phyloP scores from a whole-genome alignment of 2,888 invertebrate species.

The Cephus nigrinus region DNA sequence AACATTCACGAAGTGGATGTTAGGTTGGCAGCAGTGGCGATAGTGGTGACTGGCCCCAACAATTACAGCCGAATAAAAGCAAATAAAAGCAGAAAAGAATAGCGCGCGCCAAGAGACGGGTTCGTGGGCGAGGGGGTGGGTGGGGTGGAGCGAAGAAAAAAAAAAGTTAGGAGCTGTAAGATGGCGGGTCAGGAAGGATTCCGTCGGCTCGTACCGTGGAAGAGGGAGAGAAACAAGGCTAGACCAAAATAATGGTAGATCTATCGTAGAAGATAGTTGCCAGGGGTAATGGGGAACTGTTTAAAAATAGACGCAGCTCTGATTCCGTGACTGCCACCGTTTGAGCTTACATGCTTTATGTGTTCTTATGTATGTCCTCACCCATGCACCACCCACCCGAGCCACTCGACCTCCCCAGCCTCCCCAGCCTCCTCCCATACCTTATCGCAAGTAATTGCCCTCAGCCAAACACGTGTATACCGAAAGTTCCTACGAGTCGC shows the following conservation, averaged over 20 bases:
- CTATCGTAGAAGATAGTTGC: conserved; percentile 58
- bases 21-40: conserved; percentile 57
- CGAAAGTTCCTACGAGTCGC: neutral
- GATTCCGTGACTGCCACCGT: conserved; percentile 60
- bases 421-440: neutral
- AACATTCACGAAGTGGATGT: conserved; percentile 62
- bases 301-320: conserved; percentile 59
- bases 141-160: neutral
- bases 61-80: conserved; percentile 64
- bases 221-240: conserved; percentile 55
- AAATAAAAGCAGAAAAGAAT: conserved; percentile 48
- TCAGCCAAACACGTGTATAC: neutral
- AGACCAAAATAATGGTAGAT: conserved; percentile 63
- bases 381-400: neutral
- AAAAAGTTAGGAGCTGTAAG: conserved; percentile 24
- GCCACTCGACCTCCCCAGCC: neutral
- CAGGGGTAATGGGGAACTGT: conserved; percentile 60
- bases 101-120: conserved; percentile 13
- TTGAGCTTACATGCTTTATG: conserved; percentile 44
- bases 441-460: neutral
- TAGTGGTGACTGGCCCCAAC: conserved; percentile 65
- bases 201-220: conserved; percentile 14
- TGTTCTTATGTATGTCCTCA: conserved; percentile 20
- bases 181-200: conserved; percentile 3
- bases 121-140: neutral